phyloP scores from a whole-genome alignment of 1,140 invertebrate species.

The Phortica variegata region DNA sequence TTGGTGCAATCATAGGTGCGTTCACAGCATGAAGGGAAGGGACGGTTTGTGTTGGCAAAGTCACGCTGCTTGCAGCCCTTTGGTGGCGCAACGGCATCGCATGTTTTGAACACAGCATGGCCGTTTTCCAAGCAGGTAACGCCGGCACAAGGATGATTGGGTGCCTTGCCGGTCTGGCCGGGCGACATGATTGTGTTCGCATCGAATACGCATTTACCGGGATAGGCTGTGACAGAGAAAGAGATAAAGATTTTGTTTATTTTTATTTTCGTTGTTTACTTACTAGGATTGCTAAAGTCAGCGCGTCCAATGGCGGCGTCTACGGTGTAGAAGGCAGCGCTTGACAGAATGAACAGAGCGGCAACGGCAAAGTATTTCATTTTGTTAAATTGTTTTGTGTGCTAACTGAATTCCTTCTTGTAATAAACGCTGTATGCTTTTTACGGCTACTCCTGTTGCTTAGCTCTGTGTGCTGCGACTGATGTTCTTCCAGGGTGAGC shows the following conservation, averaged over 20 bases:
- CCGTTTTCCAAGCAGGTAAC: conserved; percentile 30
- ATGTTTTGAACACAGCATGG: conserved; percentile 34
- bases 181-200: conserved; percentile 30
- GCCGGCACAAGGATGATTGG: conserved; percentile 38
- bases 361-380: too few species aligned
- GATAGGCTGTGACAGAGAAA: conserved; percentile 21
- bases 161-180: conserved; percentile 36
- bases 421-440: too few species aligned
- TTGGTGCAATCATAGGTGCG: conserved; percentile 39
- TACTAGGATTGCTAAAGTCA: conserved; percentile 33
- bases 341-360: too few species aligned
- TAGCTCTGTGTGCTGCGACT: too few species aligned
- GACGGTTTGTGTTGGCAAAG: conserved; percentile 43
- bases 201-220: conserved; percentile 42
- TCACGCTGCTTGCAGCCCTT: conserved; percentile 50
- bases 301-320: conserved; percentile 31
- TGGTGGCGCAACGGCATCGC: conserved; percentile 31
- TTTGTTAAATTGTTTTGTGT: too few species aligned
- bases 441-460: too few species aligned
- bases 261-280: conserved; percentile 15
- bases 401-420: too few species aligned
- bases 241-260: neutral
- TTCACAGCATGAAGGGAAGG: conserved; percentile 43
- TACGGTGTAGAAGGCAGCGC: too few species aligned
- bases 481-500: too few species aligned